These are phyloP conservation scores for Aselliscus stoliczkanus DNA, from an alignment of 2,797 vertebrate species.

Conservation along the genomic window DNA sequence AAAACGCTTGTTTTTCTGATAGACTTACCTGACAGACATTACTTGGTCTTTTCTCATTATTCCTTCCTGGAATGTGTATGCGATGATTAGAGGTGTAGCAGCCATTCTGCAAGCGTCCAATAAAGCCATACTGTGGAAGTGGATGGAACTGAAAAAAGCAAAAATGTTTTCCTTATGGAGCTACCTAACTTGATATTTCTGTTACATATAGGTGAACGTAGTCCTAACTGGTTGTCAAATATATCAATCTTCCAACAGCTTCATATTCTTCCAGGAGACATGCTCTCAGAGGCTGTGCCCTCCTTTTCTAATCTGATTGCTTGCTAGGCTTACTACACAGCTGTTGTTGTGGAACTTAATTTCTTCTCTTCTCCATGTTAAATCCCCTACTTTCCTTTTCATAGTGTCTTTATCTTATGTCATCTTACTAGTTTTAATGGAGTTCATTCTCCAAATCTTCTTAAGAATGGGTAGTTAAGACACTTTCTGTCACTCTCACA, in stretches of 20 bases:
- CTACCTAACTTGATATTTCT: not conserved
- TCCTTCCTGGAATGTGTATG: not conserved
- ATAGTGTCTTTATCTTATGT: not conserved
- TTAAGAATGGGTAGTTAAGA: not conserved
- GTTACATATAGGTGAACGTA: not conserved
- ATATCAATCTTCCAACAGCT: not conserved
- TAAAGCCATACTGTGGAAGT: not conserved
- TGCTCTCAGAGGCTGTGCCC: not conserved
- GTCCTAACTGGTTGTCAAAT: not conserved
- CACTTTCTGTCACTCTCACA: not conserved
- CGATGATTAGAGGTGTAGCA: not conserved
- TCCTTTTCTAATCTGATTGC: not conserved
- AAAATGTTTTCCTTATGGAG: not conserved
- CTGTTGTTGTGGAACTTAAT: not conserved
- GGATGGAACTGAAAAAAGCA: not conserved
- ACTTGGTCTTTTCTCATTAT: not conserved
- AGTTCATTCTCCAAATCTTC: not conserved
- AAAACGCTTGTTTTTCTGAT: not conserved
- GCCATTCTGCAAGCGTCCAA: not conserved
- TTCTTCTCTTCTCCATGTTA: not conserved
- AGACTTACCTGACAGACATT: not conserved
- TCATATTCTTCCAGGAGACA: not conserved
- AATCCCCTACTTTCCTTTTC: not conserved
- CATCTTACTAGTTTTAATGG: not conserved
- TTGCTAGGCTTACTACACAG: not conserved